Conservation (phyloP, 2,113 vertebrate genomes). For the Tamias sibiricus region DNA sequence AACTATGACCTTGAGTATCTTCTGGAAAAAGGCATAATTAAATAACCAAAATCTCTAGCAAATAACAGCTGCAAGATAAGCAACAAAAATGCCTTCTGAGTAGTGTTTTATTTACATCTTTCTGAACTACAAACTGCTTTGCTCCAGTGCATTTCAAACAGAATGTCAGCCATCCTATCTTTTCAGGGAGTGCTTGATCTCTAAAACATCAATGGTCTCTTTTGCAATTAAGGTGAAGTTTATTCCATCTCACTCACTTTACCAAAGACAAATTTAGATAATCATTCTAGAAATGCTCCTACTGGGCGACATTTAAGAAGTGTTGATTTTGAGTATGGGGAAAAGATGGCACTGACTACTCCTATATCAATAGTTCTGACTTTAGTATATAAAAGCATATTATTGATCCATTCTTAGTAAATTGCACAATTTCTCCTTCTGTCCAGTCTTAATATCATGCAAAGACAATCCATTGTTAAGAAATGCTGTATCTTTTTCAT, state of each 20-base stretch:
- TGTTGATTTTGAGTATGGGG: constrained; percentile 17
- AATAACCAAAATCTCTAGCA: constrained; percentile 71
- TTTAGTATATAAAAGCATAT: background rate
- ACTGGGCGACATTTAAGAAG: background rate
- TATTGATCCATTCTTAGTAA: constrained; percentile 33
- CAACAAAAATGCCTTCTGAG: constrained; percentile 55
- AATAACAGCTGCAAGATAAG: constrained; percentile 71
- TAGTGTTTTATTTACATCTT: constrained; percentile 55
- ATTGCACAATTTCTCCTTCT: constrained; percentile 5
- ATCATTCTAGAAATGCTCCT: background rate
- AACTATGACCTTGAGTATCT: constrained; percentile 77
- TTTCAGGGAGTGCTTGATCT: constrained; percentile 2
- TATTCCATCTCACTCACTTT: constrained; percentile 13
- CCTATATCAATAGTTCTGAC: background rate
- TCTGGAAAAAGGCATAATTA: constrained; percentile 78
- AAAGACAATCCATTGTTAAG: background rate
- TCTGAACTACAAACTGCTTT: background rate
- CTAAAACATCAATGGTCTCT: constrained; percentile 40
- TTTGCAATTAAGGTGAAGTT: constrained; percentile 10
- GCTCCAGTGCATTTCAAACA: background rate
- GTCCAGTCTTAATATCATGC: background rate
- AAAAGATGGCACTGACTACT: background rate
- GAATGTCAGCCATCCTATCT: constrained; percentile 8
- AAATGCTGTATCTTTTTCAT: background rate
- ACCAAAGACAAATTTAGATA: constrained; percentile 8